A percentile compares a stretch with the other conserved stretches of the same genome.
Conservation (phyloP, 2,888 invertebrate genomes). For the Hedya salicella region DNA sequence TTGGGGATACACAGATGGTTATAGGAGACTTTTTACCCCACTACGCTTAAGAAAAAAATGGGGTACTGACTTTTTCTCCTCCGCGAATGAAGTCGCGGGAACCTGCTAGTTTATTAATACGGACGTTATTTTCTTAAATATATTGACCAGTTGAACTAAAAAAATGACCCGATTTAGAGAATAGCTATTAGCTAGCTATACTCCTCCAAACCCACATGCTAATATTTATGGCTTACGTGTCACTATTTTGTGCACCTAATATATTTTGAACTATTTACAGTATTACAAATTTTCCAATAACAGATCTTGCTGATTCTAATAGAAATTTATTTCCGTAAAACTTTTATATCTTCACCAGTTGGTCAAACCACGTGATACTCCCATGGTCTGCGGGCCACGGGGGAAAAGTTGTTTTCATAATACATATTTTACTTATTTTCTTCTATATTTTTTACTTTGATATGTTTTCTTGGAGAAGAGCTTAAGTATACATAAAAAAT, state of each 20-base stretch:
- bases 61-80: too few relatives aligned
- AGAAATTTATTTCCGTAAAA: neutral
- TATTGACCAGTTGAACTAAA: slow-evolving; percentile 17
- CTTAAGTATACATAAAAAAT: too few relatives aligned
- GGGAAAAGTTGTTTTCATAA: too few relatives aligned
- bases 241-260: slow-evolving; percentile 30
- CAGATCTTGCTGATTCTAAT: neutral
- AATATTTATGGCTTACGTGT: slow-evolving; percentile 35
- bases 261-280: slow-evolving; percentile 11
- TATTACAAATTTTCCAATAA: neutral
- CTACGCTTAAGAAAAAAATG: too few relatives aligned
- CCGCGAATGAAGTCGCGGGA: too few relatives aligned
- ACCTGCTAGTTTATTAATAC: neutral
- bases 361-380: too few relatives aligned
- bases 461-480: too few relatives aligned
- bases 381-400: too few relatives aligned
- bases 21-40: too few relatives aligned
- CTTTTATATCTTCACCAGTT: neutral
- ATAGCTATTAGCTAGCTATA: slow-evolving; percentile 19
- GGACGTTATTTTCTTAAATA: slow-evolving; percentile 14
- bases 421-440: too few relatives aligned
- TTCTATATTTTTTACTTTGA: too few relatives aligned
- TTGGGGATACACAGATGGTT: too few relatives aligned
- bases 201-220: slow-evolving; percentile 39
- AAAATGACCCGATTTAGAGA: slow-evolving; percentile 26